Evolutionary conservation across 2,888 invertebrate genomes (phyloP).

Genomic region (Diloba caeruleocephala): DNA sequence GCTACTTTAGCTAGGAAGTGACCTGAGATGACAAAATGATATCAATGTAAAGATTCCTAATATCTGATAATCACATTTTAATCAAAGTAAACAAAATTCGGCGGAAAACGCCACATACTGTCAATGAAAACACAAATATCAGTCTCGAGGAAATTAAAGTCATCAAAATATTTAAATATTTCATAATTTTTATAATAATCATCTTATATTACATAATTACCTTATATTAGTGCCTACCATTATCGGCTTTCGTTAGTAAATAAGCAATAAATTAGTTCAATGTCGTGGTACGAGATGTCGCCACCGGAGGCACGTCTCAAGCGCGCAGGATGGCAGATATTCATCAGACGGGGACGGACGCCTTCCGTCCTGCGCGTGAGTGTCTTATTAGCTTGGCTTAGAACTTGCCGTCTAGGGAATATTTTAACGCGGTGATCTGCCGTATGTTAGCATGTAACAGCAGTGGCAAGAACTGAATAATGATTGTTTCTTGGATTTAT

Average conservation of each 20-base stretch:
- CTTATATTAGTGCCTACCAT: conserved; percentile 5
- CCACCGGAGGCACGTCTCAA: conserved; percentile 57
- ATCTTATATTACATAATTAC: conserved; percentile 1
- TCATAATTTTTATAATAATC: not conserved
- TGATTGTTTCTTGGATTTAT: conserved; percentile 22
- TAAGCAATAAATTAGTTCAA: conserved; percentile 42
- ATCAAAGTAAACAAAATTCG: conserved; percentile 2
- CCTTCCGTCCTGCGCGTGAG: conserved; percentile 50
- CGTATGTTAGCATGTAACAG: conserved; percentile 14
- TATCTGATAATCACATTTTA: conserved; percentile 13
- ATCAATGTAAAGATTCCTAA: conserved; percentile 23
- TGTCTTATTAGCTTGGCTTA: conserved; percentile 53
- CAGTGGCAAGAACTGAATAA: conserved; percentile 30
- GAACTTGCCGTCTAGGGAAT: conserved; percentile 42
- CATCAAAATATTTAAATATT: not conserved
- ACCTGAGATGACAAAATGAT: not conserved
- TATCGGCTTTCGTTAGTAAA: conserved; percentile 31
- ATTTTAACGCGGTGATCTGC: conserved; percentile 34
- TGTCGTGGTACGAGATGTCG: conserved; percentile 38
- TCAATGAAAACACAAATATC: conserved; percentile 1
- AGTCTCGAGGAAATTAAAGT: conserved; percentile 2
- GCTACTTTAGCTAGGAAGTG: not conserved
- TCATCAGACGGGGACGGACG: conserved; percentile 55
- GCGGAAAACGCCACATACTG: not conserved
- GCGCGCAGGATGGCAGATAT: conserved; percentile 53